phyloP scores from a whole-genome alignment of 2,797 vertebrate genomes.

The Echeneis naucrates region DNA sequence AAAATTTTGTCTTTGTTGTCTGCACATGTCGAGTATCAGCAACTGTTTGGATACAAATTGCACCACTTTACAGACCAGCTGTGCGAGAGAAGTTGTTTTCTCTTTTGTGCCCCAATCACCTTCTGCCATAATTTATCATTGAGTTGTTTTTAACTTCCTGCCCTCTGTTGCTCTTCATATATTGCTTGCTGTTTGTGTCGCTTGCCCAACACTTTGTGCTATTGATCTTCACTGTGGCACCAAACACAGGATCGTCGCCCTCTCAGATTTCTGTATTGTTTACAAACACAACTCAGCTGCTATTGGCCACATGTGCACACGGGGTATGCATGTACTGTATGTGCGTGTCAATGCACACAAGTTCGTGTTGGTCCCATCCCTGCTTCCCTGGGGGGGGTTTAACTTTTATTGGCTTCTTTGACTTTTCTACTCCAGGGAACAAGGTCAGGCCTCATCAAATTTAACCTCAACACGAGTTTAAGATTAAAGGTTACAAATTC shows the following conservation, averaged over 20 bases:
- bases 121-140: conserved; percentile 52
- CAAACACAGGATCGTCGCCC: conserved; percentile 63
- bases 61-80: conserved; percentile 33
- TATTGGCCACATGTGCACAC: conserved; percentile 40
- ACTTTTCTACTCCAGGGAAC: conserved; percentile 54
- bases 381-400: conserved; percentile 53
- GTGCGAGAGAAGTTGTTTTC: conserved; percentile 14
- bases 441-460: conserved; percentile 74
- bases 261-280: conserved; percentile 79
- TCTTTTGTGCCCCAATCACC: conserved; percentile 37
- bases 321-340: neutral
- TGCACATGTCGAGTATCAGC: conserved; percentile 47
- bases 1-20: conserved; percentile 55
- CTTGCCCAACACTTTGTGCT: conserved; percentile 62
- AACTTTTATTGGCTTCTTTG: conserved; percentile 70
- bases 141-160: conserved; percentile 48
- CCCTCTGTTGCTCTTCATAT: conserved; percentile 49
- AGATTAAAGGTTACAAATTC: conserved; percentile 70
- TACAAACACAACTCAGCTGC: conserved; percentile 74
- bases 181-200: conserved; percentile 51
- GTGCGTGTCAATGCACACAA: neutral
- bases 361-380: conserved; percentile 27
- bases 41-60: conserved; percentile 50
- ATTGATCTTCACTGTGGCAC: conserved; percentile 76
- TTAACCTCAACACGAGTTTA: conserved; percentile 62